Conservation (phyloP, 1,140 invertebrate genomes). For the Argopecten irradians region DNA sequence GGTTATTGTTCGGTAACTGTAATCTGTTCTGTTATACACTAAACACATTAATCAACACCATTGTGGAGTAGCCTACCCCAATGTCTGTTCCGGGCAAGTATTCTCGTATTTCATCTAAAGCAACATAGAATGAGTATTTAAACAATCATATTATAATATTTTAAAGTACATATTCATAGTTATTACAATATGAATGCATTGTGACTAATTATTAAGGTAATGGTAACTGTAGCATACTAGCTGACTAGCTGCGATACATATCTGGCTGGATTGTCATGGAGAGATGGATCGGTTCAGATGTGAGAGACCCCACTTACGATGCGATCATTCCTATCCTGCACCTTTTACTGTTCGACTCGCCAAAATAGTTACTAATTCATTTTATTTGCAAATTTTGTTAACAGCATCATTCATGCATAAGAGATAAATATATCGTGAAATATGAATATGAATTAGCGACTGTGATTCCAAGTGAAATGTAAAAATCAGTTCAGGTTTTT, state of each 20-base stretch:
- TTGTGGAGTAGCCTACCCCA: neutral
- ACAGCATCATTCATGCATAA: neutral
- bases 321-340: neutral
- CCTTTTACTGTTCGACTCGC: neutral
- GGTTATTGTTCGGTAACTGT: conserved; percentile 1
- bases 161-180: conserved; percentile 17
- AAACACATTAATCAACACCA: neutral
- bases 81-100: neutral
- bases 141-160: conserved; percentile 24
- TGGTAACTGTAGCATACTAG: neutral
- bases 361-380: neutral
- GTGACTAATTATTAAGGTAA: neutral
- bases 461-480: neutral
- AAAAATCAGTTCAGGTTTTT: too few species aligned
- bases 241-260: neutral
- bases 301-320: neutral
- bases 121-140: neutral
- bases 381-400: conserved; percentile 6
- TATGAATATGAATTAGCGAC: neutral
- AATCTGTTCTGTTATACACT: neutral
- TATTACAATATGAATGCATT: neutral
- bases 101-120: neutral
- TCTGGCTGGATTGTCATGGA: neutral
- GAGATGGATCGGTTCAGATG: neutral
- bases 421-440: neutral